A percentile compares a stretch with the other conserved stretches of the same genome.
Evolutionary conservation across 2,113 vertebrate species (phyloP).

Genomic region (Prochilodus magdalenae): DNA sequence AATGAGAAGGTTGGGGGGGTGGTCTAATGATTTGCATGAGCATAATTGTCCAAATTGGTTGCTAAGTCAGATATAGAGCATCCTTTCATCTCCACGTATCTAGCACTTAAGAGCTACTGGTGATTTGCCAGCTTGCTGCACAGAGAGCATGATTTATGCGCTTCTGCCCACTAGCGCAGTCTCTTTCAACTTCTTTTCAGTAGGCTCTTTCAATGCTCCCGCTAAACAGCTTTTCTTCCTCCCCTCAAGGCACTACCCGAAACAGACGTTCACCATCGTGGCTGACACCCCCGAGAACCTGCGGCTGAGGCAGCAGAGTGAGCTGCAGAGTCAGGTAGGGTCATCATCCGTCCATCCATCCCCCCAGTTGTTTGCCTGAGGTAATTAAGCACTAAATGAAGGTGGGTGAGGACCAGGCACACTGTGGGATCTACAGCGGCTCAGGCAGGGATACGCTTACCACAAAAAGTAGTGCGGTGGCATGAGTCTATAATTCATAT

Average conservation of each 20-base stretch:
- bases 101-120: not conserved
- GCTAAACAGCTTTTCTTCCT: slow-evolving; percentile 7
- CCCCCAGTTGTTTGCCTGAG: too few relatives aligned
- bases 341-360: not conserved
- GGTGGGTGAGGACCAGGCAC: too few relatives aligned
- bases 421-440: too few relatives aligned
- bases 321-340: slow-evolving; percentile 89
- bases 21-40: not conserved
- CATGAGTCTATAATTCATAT: too few relatives aligned
- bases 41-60: not conserved
- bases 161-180: not conserved
- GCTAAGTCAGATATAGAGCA: not conserved
- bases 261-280: slow-evolving; percentile 89
- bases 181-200: not conserved
- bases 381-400: too few relatives aligned
- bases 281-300: slow-evolving; percentile 89
- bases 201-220: not conserved
- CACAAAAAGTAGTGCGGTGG: too few relatives aligned
- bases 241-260: slow-evolving; percentile 84
- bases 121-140: not conserved
- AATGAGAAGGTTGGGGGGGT: not conserved
- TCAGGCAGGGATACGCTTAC: too few relatives aligned
- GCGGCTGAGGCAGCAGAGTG: slow-evolving; percentile 88
- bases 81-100: not conserved
- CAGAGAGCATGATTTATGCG: not conserved